Percentiles rank a stretch among this genome's conserved stretches.
Conservation (phyloP, 2,888 invertebrate species). For the Euplagia quadripunctaria region DNA sequence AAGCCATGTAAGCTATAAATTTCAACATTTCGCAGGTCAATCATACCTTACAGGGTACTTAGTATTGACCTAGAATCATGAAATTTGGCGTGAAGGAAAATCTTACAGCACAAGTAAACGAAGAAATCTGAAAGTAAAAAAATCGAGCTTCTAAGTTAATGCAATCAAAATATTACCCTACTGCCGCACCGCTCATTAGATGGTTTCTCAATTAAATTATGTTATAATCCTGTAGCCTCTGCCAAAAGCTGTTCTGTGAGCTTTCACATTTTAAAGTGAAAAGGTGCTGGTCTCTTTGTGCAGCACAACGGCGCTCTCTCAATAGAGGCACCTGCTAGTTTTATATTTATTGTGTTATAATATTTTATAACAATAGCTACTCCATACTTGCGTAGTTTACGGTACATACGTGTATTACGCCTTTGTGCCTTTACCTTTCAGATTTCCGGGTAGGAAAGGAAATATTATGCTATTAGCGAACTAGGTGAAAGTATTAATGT, state of each 20-base stretch:
- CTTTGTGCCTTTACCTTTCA: background rate
- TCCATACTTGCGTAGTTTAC: conserved; percentile 23
- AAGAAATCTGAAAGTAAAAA: too few relatives aligned
- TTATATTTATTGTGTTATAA: conserved; percentile 57
- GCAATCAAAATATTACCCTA: too few relatives aligned
- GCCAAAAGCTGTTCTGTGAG: conserved; percentile 35
- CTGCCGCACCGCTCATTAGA: too few relatives aligned
- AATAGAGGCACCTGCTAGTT: conserved; percentile 58
- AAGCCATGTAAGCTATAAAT: too few relatives aligned
- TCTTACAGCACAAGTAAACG: too few relatives aligned
- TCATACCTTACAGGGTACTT: too few relatives aligned
- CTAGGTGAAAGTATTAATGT: background rate
- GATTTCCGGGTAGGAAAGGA: background rate
- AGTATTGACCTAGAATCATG: too few relatives aligned
- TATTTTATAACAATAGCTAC: conserved; percentile 41
- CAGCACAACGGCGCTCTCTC: conserved; percentile 69
- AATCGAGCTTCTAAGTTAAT: too few relatives aligned
- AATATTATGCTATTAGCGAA: background rate
- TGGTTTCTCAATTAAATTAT: background rate
- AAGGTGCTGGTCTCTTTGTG: conserved; percentile 73
- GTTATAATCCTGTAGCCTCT: conserved; percentile 26
- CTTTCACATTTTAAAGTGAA: conserved; percentile 80
- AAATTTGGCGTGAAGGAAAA: too few relatives aligned
- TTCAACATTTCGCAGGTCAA: too few relatives aligned
- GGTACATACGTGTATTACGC: background rate